Percentiles rank a stretch among this genome's conserved stretches.
Evolutionary conservation across 2,888 invertebrate species (phyloP).

Genomic region (Epsilonema sp.): DNA sequence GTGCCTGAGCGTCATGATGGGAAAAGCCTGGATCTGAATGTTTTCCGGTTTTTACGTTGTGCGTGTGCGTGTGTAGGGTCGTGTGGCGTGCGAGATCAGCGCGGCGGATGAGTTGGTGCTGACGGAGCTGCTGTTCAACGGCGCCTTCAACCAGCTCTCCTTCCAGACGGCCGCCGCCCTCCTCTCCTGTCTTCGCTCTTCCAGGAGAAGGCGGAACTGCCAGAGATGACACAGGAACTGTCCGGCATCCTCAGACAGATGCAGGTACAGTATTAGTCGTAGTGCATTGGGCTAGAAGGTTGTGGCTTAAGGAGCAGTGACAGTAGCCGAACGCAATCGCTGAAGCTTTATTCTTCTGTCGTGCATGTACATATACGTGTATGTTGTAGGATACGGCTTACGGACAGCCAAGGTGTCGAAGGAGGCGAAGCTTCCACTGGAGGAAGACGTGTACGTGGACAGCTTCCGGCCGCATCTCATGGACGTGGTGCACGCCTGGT

Average conservation of each 20-base stretch:
- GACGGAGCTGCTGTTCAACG: constrained; percentile 95
- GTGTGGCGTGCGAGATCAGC: constrained; percentile 96
- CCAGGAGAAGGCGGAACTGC: constrained; percentile 61
- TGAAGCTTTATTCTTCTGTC: no score
- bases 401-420: constrained; percentile 66
- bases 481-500: constrained; percentile 92
- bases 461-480: constrained; percentile 82
- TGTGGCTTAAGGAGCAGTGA: no score
- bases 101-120: constrained; percentile 82
- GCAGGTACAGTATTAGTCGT: no score
- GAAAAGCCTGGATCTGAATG: no score
- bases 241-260: no score
- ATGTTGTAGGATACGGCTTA: no score
- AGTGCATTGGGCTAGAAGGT: no score
- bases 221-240: constrained; percentile 62
- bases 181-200: constrained; percentile 40
- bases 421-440: constrained; percentile 35
- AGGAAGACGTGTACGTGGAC: constrained; percentile 48
- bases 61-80: constrained; percentile 43
- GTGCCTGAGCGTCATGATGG: no score
- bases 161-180: constrained; percentile 55
- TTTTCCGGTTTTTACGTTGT: no score
- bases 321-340: no score
- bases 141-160: constrained; percentile 66
- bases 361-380: no score